A percentile compares a stretch with the other conserved stretches of the same genome.
These are phyloP conservation scores for Trissonchulus latispiculum DNA, from an alignment of 2,888 invertebrate species.

Conservation along the genomic window DNA sequence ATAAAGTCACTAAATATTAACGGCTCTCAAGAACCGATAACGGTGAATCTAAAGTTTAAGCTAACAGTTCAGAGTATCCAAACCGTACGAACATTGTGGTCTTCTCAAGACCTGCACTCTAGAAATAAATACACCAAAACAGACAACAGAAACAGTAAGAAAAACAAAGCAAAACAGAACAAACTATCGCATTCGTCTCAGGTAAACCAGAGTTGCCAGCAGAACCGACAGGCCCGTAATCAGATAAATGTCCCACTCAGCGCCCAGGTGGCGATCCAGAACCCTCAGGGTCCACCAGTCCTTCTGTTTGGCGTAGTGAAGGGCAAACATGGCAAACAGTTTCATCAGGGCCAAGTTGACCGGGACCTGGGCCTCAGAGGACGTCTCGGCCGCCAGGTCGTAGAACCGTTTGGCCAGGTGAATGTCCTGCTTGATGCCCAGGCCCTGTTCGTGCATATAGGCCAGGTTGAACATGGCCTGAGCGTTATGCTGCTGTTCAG, in stretches of 20 bases:
- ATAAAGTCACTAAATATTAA: too few relatives aligned
- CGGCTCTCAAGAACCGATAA: too few relatives aligned
- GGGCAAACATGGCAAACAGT: slow-evolving; percentile 62
- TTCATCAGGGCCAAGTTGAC: slow-evolving; percentile 79
- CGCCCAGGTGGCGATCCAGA: slow-evolving; percentile 61
- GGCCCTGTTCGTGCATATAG: slow-evolving; percentile 96
- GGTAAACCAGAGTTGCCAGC: slow-evolving; percentile 64
- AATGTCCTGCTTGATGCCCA: slow-evolving; percentile 74
- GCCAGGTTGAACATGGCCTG: slow-evolving; percentile 99
- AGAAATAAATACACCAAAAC: too few relatives aligned
- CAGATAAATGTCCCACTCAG: slow-evolving; percentile 88
- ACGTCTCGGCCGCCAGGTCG: slow-evolving; percentile 86
- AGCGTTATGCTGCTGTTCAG: slow-evolving; percentile 86
- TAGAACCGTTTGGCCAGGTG: slow-evolving; percentile 95
- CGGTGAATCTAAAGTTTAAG: too few relatives aligned
- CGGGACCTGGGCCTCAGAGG: slow-evolving; percentile 82
- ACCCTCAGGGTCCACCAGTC: slow-evolving; percentile 35
- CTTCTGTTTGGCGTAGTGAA: slow-evolving; percentile 57
- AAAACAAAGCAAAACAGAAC: too few relatives aligned
- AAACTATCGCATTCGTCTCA: slow-evolving; percentile 38
- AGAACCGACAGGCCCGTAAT: slow-evolving; percentile 69
- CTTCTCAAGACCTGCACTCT: too few relatives aligned
- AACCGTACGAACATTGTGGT: too few relatives aligned
- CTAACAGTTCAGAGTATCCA: too few relatives aligned
- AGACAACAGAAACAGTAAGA: too few relatives aligned